phyloP scores from a whole-genome alignment of 2,888 invertebrate genomes.

The Zeuzera pyrina region DNA sequence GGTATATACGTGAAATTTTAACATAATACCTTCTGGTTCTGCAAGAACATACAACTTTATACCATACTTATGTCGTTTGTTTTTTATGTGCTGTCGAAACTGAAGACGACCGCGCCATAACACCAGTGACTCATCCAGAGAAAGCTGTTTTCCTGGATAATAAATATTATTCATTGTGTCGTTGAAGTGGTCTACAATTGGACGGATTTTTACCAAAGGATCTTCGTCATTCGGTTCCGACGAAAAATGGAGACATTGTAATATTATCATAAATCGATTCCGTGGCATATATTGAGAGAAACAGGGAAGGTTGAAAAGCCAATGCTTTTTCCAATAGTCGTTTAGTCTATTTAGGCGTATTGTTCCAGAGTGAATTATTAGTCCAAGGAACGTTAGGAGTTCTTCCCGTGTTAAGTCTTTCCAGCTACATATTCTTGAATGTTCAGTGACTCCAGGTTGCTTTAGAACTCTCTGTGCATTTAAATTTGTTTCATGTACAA shows the following conservation, averaged over 20 bases:
- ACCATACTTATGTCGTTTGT: constrained; percentile 32
- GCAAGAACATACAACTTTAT: constrained; percentile 32
- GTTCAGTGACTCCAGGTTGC: background rate
- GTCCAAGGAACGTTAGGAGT: constrained; percentile 29
- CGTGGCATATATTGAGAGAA: constrained; percentile 30
- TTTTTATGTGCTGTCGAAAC: constrained; percentile 29
- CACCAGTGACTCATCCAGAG: constrained; percentile 29
- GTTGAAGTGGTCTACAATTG: constrained; percentile 33
- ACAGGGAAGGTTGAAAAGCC: constrained; percentile 25
- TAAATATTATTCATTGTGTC: constrained; percentile 25
- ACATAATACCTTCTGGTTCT: constrained; percentile 26
- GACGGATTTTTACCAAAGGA: constrained; percentile 24
- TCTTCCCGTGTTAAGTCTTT: constrained; percentile 21
- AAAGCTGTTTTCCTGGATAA: constrained; percentile 25
- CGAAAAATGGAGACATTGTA: constrained; percentile 30
- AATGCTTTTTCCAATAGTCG: constrained; percentile 35
- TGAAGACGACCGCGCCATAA: constrained; percentile 28
- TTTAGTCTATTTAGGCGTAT: constrained; percentile 25
- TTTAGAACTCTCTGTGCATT: background rate
- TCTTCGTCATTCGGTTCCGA: constrained; percentile 20
- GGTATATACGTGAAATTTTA: constrained; percentile 19
- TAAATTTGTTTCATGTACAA: background rate
- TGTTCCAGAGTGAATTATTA: constrained; percentile 36
- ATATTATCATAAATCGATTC: constrained; percentile 29
- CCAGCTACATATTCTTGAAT: constrained; percentile 21